These are phyloP conservation scores for Rhopalosiphum maidis DNA, from an alignment of 1,140 invertebrate genomes.

Conservation along the genomic window DNA sequence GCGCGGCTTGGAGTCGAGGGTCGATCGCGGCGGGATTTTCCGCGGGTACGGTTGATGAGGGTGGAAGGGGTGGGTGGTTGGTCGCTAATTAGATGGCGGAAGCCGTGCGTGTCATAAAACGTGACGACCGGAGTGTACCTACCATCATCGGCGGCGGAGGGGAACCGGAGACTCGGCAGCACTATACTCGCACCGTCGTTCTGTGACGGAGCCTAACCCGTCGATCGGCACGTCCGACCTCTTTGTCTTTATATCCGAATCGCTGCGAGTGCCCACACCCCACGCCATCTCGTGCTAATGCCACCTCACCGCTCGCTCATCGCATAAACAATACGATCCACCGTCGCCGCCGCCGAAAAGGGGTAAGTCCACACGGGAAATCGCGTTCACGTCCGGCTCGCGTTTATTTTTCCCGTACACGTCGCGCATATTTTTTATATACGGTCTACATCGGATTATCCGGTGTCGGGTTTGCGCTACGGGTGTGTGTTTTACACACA, in stretches of 20 bases:
- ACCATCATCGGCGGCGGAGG: neutral
- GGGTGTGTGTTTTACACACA: neutral
- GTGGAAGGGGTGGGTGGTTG: neutral
- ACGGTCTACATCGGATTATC: neutral
- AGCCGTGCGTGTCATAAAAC: constrained; percentile 47
- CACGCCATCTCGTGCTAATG: neutral
- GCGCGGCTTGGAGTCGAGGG: neutral
- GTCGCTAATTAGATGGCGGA: constrained; percentile 31
- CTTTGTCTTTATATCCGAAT: constrained; percentile 32
- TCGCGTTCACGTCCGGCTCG: constrained; percentile 13
- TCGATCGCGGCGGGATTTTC: neutral
- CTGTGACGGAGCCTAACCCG: neutral
- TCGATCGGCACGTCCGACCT: constrained; percentile 57
- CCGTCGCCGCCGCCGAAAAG: neutral
- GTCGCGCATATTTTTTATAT: neutral
- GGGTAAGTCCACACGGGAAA: constrained; percentile 39
- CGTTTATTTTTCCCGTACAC: neutral
- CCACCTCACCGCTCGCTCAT: neutral
- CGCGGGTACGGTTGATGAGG: neutral
- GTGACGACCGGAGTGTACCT: neutral
- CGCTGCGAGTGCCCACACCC: neutral
- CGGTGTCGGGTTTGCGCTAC: constrained; percentile 25
- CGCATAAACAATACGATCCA: constrained; percentile 4
- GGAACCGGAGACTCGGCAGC: neutral
- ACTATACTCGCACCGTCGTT: neutral